Percentiles rank a stretch among this genome's conserved stretches.
phyloP scores from a whole-genome alignment of 2,113 vertebrate genomes.

The Passer montanus region DNA sequence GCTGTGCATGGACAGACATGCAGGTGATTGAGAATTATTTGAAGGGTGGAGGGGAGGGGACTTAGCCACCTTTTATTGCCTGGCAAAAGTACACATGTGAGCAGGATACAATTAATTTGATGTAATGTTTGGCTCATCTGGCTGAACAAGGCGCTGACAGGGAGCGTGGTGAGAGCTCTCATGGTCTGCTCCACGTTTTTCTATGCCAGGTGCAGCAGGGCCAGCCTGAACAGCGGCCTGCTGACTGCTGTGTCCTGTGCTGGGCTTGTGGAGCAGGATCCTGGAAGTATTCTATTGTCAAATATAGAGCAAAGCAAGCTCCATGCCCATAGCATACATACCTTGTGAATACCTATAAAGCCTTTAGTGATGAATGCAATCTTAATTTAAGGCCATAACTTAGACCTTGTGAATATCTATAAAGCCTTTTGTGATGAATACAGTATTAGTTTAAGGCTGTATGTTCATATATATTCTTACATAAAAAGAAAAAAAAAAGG shows the following conservation, averaged over 20 bases:
- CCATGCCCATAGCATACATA: neutral
- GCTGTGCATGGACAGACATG: neutral
- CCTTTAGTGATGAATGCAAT: neutral
- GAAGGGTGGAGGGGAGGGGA: neutral
- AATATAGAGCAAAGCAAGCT: neutral
- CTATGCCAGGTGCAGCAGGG: neutral
- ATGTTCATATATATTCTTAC: neutral
- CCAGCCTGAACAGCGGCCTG: neutral
- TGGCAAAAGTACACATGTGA: neutral
- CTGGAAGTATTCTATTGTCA: neutral
- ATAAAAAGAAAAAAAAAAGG: neutral
- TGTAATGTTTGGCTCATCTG: neutral
- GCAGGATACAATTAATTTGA: slow-evolving; percentile 24
- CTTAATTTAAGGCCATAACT: neutral
- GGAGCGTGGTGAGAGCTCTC: neutral
- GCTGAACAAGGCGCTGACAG: neutral
- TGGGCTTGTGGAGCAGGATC: neutral
- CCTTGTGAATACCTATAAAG: neutral
- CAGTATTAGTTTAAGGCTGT: neutral
- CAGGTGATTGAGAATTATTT: slow-evolving; percentile 8
- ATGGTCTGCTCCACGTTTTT: neutral
- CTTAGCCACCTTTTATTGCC: neutral
- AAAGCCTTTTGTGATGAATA: neutral
- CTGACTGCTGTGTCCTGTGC: neutral
- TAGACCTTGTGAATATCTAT: neutral